Conservation (phyloP, 2,113 vertebrate species). For the Lepisosteus oculatus region DNA sequence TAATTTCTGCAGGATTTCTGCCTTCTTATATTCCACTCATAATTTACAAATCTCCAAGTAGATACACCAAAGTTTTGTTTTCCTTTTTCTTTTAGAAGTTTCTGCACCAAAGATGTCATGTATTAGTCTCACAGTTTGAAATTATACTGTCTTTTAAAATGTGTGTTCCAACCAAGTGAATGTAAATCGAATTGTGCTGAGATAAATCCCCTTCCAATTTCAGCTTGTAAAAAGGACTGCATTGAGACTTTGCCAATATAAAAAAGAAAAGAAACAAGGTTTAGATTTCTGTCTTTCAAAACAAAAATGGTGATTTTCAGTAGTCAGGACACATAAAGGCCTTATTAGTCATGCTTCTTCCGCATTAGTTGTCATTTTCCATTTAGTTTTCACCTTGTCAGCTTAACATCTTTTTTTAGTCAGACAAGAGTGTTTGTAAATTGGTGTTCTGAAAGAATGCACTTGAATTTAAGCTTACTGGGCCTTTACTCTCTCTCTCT, state of each 20-base stretch:
- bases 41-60: too few species aligned
- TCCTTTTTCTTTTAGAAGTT: too few species aligned
- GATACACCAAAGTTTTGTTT: too few species aligned
- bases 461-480: conserved; percentile 38
- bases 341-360: conserved; percentile 38
- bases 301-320: conserved; percentile 25
- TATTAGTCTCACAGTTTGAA: background rate
- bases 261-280: conserved; percentile 16
- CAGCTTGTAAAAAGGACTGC: background rate
- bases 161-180: conserved; percentile 17
- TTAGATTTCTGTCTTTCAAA: conserved; percentile 42
- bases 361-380: conserved; percentile 24
- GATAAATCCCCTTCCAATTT: conserved; percentile 14
- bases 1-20: too few species aligned
- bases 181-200: conserved; percentile 17
- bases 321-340: conserved; percentile 33
- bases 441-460: conserved; percentile 26
- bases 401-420: conserved; percentile 28
- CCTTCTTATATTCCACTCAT: too few species aligned
- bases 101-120: too few species aligned
- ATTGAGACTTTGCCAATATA: background rate
- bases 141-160: conserved; percentile 8
- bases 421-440: conserved; percentile 35
- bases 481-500: background rate
- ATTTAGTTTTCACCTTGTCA: conserved; percentile 47